Base-by-base conservation (phyloP, 2,797 vertebrate species). In the Coluber constrictor region DNA sequence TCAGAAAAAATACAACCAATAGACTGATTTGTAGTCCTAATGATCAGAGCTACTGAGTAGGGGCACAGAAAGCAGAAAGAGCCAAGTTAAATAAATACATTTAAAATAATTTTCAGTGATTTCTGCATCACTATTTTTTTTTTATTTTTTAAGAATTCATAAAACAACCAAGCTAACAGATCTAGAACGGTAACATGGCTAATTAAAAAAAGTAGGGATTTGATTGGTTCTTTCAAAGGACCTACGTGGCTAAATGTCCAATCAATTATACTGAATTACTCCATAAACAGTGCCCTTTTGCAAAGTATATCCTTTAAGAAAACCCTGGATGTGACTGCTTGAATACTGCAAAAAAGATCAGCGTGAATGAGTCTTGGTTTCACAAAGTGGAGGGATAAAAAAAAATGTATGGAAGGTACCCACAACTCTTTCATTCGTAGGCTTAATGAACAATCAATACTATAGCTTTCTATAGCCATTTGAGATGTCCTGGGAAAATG, bases 231-330 rank as follows among this genome's bases (percentile, higher is more conserved):
- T 90, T 90, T 87, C 37, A 11, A 43, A 57, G 4, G 32, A 56
- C 23, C 61, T 5, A 61, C 7, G 0, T 3, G 8, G 63, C 74
- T 47, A 59, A 74, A 29, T n/a, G 25, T 47, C 51, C 27, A 4
- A 16, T 55, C 37, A 54, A 27, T 88, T 55, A 16, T 57, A 74
- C 32, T 47, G 18, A 70, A 86, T 87, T 83, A 91, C 57, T 23
- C 16, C 0, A 0, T 92, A 95, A 95, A 43, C 27, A 89, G 70
- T 90, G 63, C 90, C 63, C 12, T 2, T 59, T 91, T 94, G 94
- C 95, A 96, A 95, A 95, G 95, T 90, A 63, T 86, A 9, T 92
- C 54, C 55, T 79, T 94, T 94, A 94, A 74, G 94, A 83, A 89
- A 92, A 94, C 91, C 0, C 5, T 23, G 66, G 55, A 32, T 55